Percentiles rank a stretch among this genome's conserved stretches.
Evolutionary conservation across 2,888 invertebrate species (phyloP).

Genomic region (Drosophila siamana): DNA sequence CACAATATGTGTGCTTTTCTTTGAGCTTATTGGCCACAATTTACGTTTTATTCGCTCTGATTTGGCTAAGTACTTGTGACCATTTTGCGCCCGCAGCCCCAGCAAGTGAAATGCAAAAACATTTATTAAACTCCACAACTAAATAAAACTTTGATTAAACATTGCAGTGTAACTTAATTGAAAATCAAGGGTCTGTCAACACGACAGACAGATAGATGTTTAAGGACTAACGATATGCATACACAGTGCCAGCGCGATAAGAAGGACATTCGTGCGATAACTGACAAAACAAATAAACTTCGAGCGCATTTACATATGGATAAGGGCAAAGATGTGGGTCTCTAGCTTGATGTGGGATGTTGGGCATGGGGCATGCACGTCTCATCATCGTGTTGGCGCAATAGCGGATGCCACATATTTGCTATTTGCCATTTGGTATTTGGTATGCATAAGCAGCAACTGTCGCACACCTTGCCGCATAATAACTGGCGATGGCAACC

Average conservation of each 20-base stretch:
- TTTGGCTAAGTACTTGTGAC: conserved; percentile 37
- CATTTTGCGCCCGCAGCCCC: conserved; percentile 1
- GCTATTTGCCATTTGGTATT: too few species aligned
- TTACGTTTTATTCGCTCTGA: conserved; percentile 61
- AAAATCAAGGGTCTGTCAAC: neutral
- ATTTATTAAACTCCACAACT: neutral
- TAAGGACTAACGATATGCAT: neutral
- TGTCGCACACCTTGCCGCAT: conserved; percentile 65
- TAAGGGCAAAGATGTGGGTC: neutral
- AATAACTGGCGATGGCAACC: conserved; percentile 47
- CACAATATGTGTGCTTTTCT: conserved; percentile 23
- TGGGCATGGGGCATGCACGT: neutral
- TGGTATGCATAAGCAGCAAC: conserved; percentile 77
- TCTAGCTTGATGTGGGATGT: neutral
- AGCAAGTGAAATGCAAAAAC: neutral
- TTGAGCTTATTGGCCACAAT: conserved; percentile 66
- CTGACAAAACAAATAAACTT: conserved; percentile 29
- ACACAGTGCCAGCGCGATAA: too few species aligned
- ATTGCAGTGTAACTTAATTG: neutral
- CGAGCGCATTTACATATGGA: neutral
- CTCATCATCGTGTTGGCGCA: neutral
- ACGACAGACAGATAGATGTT: neutral
- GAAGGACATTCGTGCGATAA: conserved; percentile 1
- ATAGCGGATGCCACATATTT: conserved; percentile 54
- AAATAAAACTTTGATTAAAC: neutral